Base-by-base conservation (phyloP, 2,888 invertebrate species). In the Steromphala cineraria region DNA sequence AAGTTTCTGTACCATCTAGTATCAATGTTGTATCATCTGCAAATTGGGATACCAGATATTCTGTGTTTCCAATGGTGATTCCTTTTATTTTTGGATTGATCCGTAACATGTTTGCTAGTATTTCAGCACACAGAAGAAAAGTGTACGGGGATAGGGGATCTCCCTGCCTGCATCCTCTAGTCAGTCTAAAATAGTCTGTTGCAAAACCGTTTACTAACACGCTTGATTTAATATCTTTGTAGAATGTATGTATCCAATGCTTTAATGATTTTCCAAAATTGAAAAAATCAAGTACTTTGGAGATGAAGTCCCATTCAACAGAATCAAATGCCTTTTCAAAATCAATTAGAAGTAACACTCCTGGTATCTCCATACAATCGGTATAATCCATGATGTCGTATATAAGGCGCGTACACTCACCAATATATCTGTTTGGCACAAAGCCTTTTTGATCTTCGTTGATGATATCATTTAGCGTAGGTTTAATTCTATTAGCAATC, bases 151-250 rank as follows among this genome's bases (percentile, higher is more conserved):
- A 75, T n/a, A 78, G 1, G 7, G 79, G 52, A 46, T 78, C 81
- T 31, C 81, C 81, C 55, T 81, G 78, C n/a, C 81, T 13, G 71
- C 74, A 78, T 21, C 81, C 81, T 36, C 74, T 31, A 2, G n/a
- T 17, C 0, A 75, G 31, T 1, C 7, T 17, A 36, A 79, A 81
- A 5, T 21, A 77, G 10, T 13, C n/a, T 1, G 24, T 53, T 52
- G n/a, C 21, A 21, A 75, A 75, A 10, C 53, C 21, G 28, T 75
- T 77, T 53, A 55, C 36, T 15, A 77, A 36, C 15, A 55, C 56
- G 19, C 77, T 55, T 19, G n/a, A 31, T 31, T 75, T 21, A 53
- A 53, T 24, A 24, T 75, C 46, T 19, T 10, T 19, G 19, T 24
- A 53, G 19, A 53, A 53, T 75, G 28, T 75, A 24, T 19, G 19